Base-by-base conservation (phyloP, 30 jellyfish, hydroid and myxozoan genomes). In the Chrysaora quinquecirrha region DNA sequence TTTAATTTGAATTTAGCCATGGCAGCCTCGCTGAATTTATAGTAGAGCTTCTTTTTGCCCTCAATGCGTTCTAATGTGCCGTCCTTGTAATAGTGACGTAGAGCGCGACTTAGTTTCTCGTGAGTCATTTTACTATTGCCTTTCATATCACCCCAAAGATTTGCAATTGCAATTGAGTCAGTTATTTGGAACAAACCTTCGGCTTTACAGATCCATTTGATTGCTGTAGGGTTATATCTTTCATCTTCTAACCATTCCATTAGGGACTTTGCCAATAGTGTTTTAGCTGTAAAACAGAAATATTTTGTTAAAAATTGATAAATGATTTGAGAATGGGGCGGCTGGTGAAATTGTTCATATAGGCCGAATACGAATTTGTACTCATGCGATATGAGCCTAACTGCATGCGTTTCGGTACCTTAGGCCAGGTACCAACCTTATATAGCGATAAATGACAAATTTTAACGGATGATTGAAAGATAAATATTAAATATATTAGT, bases 131-230 rank as follows among this genome's bases (percentile, higher is more conserved):
- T 82, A 23, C 78, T 81, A 85, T 89, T 89, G 14, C 82, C 89
- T 48, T 83, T 89, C 61, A 73, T 50, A 58, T 75, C 43, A 10
- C 97, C 97, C 97, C 97, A 89, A 32, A 74, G 63, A 1, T 48
- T 28, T 1, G 97, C 74, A 31, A 89, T 76, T 25, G 73, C 76
- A 6, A 85, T 48, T 7, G 97, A 89, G 58, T 84, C 74, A 24
- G 92, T 89, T n/a, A 89, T 89, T 49, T 82, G 96, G 28, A 89
- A 89, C 61, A 73, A 83, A 34, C 97, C 97, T 9, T 83, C 89
- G 33, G 11, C 30, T 58, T 58, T 77, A 4, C 85, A 64, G 33
- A 83, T 20, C 97, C 97, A 89, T 22, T 64, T 80, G 10, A 80
- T 80, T 48, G 83, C 90, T 1, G 22, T 65, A 11, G 90, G 90